phyloP scores from a whole-genome alignment of 2,888 invertebrate genomes.

The Pristionchus exspectatus region DNA sequence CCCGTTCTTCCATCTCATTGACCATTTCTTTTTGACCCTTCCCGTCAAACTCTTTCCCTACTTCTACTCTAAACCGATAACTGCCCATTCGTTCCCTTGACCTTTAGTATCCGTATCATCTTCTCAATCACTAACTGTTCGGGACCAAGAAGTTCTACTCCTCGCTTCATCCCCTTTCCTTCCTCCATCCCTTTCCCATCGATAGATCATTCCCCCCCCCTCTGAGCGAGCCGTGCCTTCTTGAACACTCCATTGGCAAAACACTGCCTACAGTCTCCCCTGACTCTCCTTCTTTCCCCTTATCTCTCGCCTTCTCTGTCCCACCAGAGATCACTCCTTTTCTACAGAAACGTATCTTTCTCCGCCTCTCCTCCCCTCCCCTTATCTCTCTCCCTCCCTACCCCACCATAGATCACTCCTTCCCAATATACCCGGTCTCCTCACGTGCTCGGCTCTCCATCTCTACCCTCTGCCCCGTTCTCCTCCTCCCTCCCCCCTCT shows the following conservation, averaged over 20 bases:
- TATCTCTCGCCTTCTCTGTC: neutral
- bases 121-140: neutral
- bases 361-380: neutral
- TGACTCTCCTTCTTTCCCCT: neutral
- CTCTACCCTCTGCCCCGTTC: neutral
- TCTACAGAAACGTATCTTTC: neutral
- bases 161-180: neutral
- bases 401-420: neutral
- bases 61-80: neutral
- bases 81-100: neutral
- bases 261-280: neutral
- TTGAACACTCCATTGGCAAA: too few relatives aligned
- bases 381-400: neutral
- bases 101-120: neutral
- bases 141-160: neutral
- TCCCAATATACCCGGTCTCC: neutral
- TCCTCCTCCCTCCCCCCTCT: neutral
- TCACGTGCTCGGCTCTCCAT: neutral
- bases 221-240: too few relatives aligned
- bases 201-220: too few relatives aligned
- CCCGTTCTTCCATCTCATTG: neutral
- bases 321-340: neutral
- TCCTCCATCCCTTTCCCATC: neutral
- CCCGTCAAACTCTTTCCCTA: neutral
- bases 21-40: neutral